Evolutionary conservation across 2,797 vertebrate genomes (phyloP).

Genomic region (Sebastes umbrosus): DNA sequence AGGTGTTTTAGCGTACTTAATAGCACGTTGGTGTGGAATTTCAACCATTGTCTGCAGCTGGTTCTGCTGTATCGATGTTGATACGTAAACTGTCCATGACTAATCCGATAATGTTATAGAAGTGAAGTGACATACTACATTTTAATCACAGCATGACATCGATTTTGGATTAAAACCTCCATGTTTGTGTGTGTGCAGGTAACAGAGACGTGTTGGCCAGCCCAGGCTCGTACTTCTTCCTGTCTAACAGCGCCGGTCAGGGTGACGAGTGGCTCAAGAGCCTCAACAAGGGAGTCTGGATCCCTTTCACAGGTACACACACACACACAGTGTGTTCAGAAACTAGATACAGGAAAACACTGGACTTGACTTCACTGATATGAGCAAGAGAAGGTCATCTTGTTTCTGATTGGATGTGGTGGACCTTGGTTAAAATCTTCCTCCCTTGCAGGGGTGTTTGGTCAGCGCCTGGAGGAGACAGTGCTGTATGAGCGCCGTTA

Average conservation of each 20-base stretch:
- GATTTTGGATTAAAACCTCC: too few species aligned
- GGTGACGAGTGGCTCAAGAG: constrained; percentile 86
- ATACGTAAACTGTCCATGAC: too few species aligned
- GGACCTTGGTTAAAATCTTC: background rate
- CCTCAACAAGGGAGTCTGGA: constrained; percentile 85
- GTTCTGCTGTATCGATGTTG: too few species aligned
- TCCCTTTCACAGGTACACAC: constrained; percentile 83
- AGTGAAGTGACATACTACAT: too few species aligned
- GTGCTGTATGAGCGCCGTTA: constrained; percentile 83
- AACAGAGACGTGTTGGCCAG: constrained; percentile 85
- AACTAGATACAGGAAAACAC: background rate
- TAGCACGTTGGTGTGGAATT: too few species aligned
- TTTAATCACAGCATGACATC: too few species aligned
- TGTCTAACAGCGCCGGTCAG: constrained; percentile 85
- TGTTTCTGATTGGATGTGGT: background rate
- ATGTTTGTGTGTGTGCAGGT: constrained; percentile 46
- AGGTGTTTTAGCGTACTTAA: too few species aligned
- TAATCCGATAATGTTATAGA: too few species aligned
- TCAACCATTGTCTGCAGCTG: too few species aligned
- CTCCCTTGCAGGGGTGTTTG: constrained; percentile 79
- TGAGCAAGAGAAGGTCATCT: too few species aligned
- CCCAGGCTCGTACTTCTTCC: constrained; percentile 85
- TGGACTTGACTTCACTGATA: too few species aligned
- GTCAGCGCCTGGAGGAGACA: constrained; percentile 85
- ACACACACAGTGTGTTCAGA: background rate